Evolutionary conservation across 1,140 invertebrate genomes (phyloP), one percentile per base, ranked within the genome.

Genomic region (Trichomalopsis sarcophagae): DNA sequence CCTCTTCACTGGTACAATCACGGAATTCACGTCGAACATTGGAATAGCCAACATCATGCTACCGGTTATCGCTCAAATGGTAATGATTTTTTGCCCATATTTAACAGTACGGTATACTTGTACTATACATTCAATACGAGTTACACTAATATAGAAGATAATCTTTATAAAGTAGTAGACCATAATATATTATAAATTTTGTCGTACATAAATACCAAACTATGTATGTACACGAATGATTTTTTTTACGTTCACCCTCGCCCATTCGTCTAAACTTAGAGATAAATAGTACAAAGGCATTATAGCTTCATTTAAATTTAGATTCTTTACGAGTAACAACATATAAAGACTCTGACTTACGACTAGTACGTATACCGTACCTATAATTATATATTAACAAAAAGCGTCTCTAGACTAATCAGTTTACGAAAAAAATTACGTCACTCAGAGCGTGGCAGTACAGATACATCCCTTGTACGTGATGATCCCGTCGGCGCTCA

Each of bases 1-100:
- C 66, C 90, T 93, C 0, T 91, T 94, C 87, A 91, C 94, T 87
- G 89, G 95, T 86, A 78, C 95, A 79, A 90, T 97, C 50, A 98
- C 97, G 0, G 97, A 97, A 91, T 96, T 98, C 89, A 96, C 96
- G 0, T 97, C 96, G 13, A 98, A 98, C 90, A 96, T 97, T 0
- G 97, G 97, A 30, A 96, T 97, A 30, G 97, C 97, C n/a, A 97
- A 97, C 89, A 96, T 97, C 14, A 94, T 98, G 68, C 90, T 98
- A 76, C 97, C 97, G 2, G 96, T 98, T 3, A 90, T 97, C 44
- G 95, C 96, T 47, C 95, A 97, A 91, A 95, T 97, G 95, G 96
- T 96, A 91, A 90, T 91, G 10, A 33, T 50, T 50, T 36, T 36
- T 75, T 75, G 27, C 33, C 36, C 40, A 36, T 75, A 33, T 75